Evolutionary conservation across 2,888 invertebrate species (phyloP).

Genomic region (Aromia moschata): DNA sequence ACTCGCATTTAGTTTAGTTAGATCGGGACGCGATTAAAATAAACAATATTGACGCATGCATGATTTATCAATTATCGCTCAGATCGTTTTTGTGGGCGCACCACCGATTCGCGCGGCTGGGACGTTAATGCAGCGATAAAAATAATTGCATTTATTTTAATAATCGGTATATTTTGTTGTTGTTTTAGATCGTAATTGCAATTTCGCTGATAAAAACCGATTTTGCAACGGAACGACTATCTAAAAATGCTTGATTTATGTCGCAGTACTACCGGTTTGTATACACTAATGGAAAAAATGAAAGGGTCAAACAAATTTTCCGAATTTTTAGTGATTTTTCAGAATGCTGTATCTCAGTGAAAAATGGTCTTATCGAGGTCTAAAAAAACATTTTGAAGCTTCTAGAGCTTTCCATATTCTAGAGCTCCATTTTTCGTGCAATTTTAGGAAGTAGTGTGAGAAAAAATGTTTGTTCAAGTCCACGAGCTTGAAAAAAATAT

Average conservation of each 20-base stretch:
- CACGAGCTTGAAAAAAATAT: too few species aligned
- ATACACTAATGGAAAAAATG: too few species aligned
- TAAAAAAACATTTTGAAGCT: too few species aligned
- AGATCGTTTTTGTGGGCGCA: background rate
- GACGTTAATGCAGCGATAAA: conserved; percentile 8
- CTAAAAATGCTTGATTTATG: background rate
- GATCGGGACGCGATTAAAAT: conserved; percentile 23
- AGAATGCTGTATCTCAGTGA: too few species aligned
- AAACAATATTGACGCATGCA: conserved; percentile 18
- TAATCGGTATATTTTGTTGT: conserved; percentile 12
- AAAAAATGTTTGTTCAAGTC: too few species aligned
- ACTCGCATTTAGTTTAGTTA: conserved; percentile 3
- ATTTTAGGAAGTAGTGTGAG: too few species aligned
- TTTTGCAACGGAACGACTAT: background rate
- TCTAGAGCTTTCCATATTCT: too few species aligned
- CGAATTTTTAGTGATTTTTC: too few species aligned
- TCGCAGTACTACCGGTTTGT: too few species aligned
- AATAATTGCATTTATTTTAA: conserved; percentile 23
- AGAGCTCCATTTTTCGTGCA: too few species aligned
- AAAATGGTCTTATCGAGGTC: too few species aligned
- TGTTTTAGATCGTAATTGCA: conserved; percentile 13
- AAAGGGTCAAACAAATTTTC: too few species aligned
- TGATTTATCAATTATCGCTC: conserved; percentile 18
- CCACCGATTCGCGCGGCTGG: background rate
- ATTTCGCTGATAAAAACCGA: background rate